Base-by-base conservation (phyloP, 2,888 invertebrate genomes). In the Sarcophaga carnaria region DNA sequence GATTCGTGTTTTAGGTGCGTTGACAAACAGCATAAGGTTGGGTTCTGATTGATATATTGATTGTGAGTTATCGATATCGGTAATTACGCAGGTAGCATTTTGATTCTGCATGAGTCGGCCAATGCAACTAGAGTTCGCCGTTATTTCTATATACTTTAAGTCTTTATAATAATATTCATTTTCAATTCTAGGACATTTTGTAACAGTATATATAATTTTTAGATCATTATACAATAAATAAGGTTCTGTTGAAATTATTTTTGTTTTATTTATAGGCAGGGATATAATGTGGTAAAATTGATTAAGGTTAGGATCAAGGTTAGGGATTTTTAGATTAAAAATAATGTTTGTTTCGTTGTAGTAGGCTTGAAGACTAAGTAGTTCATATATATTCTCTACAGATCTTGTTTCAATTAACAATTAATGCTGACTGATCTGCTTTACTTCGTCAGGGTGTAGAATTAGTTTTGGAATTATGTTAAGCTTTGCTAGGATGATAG, bases 381-480 rank as follows among this genome's bases (percentile, higher is more conserved):
- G 11, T 80, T 88, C 88, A 60, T 88, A 88, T 54, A 88, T 77
- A 22, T 86, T 64, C 72, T 87, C 86, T 60, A 22, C 22, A 84
- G 88, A 88, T 71, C 72, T 66, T 17, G 82, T 70, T 20, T 74
- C 22, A 70, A 88, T 80, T 5, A 64, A 47, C 83, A 76, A 69
- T 14, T 86, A 37, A 10, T 78, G 72, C 10, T 77, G 54, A 2
- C 80, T 59, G 37, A 88, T 87, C 47, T 87, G 63, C 60, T 71
- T 25, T n/a, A 86, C 60, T 86, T 88, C 87, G 3, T 74, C 66
- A n/a, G 78, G 76, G 47, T 76, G 79, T 63, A 88, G 45, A 20
- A 88, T 85, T 71, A 87, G 75, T 78, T 87, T 87, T 4, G 87
- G 75, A n/a, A 87, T 88, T 59, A 88, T 84, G 54, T 86, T 88